Base-by-base conservation (phyloP, 2,113 vertebrate genomes). In the Pituophis catenifer region DNA sequence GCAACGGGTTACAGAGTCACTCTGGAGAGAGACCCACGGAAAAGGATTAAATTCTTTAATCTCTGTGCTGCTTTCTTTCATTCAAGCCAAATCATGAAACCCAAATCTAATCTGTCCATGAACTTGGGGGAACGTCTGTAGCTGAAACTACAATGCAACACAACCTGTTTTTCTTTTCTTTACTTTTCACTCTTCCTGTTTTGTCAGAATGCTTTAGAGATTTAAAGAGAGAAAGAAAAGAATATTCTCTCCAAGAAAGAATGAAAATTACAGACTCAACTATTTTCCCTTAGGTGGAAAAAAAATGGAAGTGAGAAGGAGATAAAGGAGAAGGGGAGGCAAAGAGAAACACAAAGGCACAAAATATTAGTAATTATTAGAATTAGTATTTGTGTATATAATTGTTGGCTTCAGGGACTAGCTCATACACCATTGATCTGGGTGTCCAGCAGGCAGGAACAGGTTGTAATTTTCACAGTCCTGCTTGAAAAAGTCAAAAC, bases 201-300 rank as follows among this genome's bases (percentile, higher is more conserved):
- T 90, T 90, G 92, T 24, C 91, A 95, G 93, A 96, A 96, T 94
- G 89, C 95, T 97, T 91, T 86, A 95, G 95, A 94, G 95, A 94
- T 0, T 54, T 81, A 23, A 21, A 21, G 23, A 95, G 90, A 93
- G 90, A 96, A 94, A 90, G 58, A 70, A 50, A 92, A 96, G 91
- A 93, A 95, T 93, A 95, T 95, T 94, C 91, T 93, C 92, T 97
- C 89, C 95, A 95, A 96, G 96, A 97, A 96, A 97, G 92, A 96
- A 96, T 96, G 95, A 96, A 96, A 97, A 97, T 97, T 97, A 95
- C 94, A 95, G 88, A 92, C 93, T 95, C 88, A 96, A 95, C 96
- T 90, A 96, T 94, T 96, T 96, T 90, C 93, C 89, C 94, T 93
- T 93, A 92, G 75, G 95, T 96, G 90, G 95, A 53, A 88, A 52